phyloP scores from a whole-genome alignment of 2,888 invertebrate genomes.

The Meteorus colon region DNA sequence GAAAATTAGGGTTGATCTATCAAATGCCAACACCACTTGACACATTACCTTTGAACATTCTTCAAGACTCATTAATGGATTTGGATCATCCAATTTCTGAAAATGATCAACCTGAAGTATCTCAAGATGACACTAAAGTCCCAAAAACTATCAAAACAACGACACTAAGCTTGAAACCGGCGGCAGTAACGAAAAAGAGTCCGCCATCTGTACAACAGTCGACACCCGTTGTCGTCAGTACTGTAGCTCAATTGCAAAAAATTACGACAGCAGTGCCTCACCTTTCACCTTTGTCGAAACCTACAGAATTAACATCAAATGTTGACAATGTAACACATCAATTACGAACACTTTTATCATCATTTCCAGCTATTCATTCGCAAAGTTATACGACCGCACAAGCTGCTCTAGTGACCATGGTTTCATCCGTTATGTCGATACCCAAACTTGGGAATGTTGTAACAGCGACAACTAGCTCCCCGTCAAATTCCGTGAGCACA shows the following conservation, averaged over 20 bases:
- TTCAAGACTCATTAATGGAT: conserved; percentile 68
- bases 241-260: conserved; percentile 66
- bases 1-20: conserved; percentile 67
- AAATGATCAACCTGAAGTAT: conserved; percentile 48
- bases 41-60: conserved; percentile 68
- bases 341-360: conserved; percentile 80
- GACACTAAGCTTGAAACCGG: conserved; percentile 26
- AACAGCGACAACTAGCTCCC: conserved; percentile 56
- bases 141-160: conserved; percentile 45
- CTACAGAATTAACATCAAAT: conserved; percentile 82
- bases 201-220: conserved; percentile 54
- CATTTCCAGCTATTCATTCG: conserved; percentile 76
- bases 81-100: conserved; percentile 55
- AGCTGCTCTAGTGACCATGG: conserved; percentile 71
- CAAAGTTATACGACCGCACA: conserved; percentile 74
- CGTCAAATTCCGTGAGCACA: conserved; percentile 57
- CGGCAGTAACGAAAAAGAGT: conserved; percentile 51
- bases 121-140: conserved; percentile 42
- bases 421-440: conserved; percentile 75
- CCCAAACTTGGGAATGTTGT: conserved; percentile 68
- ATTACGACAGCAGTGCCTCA: conserved; percentile 78
- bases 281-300: conserved; percentile 82
- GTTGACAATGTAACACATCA: conserved; percentile 84
- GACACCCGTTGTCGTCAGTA: conserved; percentile 60
- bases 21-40: conserved; percentile 69